Conservation (phyloP, 2,888 invertebrate species). For the Incurvaria masculella region DNA sequence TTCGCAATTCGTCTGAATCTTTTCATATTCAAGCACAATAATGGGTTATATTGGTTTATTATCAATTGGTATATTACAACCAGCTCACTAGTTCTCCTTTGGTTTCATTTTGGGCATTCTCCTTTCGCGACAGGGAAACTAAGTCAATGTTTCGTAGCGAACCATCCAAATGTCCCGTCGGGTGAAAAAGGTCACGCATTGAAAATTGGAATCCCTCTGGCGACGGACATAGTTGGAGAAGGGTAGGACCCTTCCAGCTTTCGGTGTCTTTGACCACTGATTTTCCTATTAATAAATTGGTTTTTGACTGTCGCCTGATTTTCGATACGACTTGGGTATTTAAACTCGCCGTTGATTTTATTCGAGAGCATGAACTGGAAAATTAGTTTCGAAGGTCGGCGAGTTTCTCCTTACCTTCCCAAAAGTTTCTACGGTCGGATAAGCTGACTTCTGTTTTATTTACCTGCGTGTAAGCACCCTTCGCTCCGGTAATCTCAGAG, state of each 20-base stretch:
- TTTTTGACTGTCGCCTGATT: neutral
- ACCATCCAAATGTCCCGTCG: conserved; percentile 8
- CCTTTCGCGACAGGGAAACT: no score
- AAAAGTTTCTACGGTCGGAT: conserved; percentile 1
- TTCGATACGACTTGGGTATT: neutral
- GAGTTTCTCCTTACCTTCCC: conserved; percentile 15
- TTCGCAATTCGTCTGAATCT: no score
- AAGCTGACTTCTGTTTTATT: neutral
- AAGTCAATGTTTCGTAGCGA: neutral
- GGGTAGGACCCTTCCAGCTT: conserved; percentile 17
- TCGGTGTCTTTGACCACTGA: conserved; percentile 32
- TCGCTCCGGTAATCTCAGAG: no score
- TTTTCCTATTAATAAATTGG: conserved; percentile 33
- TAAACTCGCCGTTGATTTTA: neutral
- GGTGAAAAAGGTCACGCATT: conserved; percentile 52
- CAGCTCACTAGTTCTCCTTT: no score
- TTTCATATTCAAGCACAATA: no score
- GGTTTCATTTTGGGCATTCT: no score
- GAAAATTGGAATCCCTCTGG: conserved; percentile 39
- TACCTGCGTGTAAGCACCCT: no score
- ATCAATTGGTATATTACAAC: no score
- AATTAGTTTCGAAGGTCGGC: neutral
- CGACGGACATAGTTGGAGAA: conserved; percentile 10
- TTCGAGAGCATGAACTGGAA: neutral
- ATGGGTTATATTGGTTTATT: no score